Percentiles rank a stretch among this genome's conserved stretches.
These are phyloP conservation scores for Calameuta idolon DNA, from an alignment of 2,888 invertebrate species.

Conservation along the genomic window DNA sequence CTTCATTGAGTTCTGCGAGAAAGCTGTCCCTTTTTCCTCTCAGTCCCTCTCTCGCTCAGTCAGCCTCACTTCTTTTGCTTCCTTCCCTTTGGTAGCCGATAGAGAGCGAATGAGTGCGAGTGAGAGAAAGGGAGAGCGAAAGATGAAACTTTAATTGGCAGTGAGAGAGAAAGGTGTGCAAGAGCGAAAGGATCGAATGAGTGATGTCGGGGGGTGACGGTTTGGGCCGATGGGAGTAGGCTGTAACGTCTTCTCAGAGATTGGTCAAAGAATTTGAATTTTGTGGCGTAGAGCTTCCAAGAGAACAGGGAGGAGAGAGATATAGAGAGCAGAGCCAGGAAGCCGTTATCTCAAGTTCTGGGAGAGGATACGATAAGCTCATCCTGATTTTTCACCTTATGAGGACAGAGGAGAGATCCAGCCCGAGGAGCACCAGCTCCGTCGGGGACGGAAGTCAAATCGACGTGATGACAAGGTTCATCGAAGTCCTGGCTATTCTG, in stretches of 20 bases:
- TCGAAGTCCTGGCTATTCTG: conserved; percentile 81
- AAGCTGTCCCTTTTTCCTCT: not conserved
- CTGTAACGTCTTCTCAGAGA: not conserved
- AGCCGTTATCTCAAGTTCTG: not conserved
- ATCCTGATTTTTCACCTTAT: conserved; percentile 3
- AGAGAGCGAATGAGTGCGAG: not conserved
- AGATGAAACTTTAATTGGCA: conserved; percentile 5
- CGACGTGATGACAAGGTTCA: conserved; percentile 72
- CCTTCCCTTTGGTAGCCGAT: not conserved
- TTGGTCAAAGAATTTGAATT: not conserved
- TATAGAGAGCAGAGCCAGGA: conserved; percentile 40
- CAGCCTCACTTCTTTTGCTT: not conserved
- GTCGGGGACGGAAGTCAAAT: conserved; percentile 18
- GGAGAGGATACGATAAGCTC: not conserved
- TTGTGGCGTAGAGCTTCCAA: not conserved
- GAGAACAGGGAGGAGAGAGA: not conserved
- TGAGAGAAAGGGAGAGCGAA: not conserved
- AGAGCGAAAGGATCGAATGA: conserved; percentile 4
- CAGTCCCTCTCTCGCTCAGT: not conserved
- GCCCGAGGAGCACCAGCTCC: not conserved
- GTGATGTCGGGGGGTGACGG: not conserved
- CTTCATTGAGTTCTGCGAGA: not conserved
- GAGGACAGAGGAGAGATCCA: conserved; percentile 6
- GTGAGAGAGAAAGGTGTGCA: not conserved
- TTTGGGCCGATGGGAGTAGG: not conserved